Evolutionary conservation across 2,888 invertebrate genomes (phyloP), one percentile per base, ranked within the genome.

Genomic region (Drosophila anomalata): DNA sequence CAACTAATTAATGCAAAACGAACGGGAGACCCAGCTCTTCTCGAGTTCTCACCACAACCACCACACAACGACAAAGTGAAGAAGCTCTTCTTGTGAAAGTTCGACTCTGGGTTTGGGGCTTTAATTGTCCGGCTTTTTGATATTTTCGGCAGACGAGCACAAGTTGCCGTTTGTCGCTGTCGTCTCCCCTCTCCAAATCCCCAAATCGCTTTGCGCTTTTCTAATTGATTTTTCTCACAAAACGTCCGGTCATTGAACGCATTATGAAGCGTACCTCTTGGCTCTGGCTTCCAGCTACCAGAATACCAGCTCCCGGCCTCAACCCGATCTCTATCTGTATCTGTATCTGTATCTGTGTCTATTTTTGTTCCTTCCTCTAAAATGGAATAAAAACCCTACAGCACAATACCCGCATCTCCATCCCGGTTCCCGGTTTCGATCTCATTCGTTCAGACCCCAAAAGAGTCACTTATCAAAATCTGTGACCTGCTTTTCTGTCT

Each of bases 191-290:
- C 70, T 51, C 60, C 29, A 29, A 29, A 29, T 29, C 29, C 20
- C 69, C 61, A 72, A 78, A 77, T 67, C 60, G 74, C 74, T 77
- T 77, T 68, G 78, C 75, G 78, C 78, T 80, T 84, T 80, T 80
- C 81, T 87, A 82, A 82, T 82, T 87, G 87, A 87, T 84, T 78
- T 80, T 82, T 82, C 81, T 80, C 76, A 76, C 68, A 72, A 53
- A 63, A 14, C 39, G 62, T 57, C 67, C 80, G 81, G 81, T 81
- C 81, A 81, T 87, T 63, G 81, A 81, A 81, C 81, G 81, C 84
- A 86, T 81, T 81, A 79, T 69, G 39, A 61, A 62, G 53, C 46
- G n/a, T 29, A 11, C 17, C 65, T 26, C 24, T 29, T 9, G 41
- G 24, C 48, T 29, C 3, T 9, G 41, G 14, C 41, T 14, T 14